Conservation (phyloP, 2,797 vertebrate species). For the Selene dorsalis region DNA sequence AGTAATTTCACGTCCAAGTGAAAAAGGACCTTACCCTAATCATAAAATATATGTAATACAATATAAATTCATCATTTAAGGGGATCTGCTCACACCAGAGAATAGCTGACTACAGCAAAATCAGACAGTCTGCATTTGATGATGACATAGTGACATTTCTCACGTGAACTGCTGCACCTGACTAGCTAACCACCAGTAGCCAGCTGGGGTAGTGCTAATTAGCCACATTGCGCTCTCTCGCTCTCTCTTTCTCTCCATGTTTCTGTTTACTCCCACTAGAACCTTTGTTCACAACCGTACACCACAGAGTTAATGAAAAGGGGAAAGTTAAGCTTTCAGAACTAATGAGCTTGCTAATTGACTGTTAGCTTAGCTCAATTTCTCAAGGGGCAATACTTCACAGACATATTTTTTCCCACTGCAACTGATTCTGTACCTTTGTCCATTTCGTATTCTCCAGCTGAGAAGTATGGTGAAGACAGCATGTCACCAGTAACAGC, state of each 20-base stretch:
- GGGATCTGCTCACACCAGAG: neutral
- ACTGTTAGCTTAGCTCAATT: neutral
- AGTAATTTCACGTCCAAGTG: neutral
- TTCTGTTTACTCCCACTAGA: neutral
- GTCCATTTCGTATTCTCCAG: neutral
- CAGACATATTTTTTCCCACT: neutral
- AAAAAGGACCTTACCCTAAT: neutral
- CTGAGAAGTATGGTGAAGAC: neutral
- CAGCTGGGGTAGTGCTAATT: neutral
- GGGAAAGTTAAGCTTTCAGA: neutral
- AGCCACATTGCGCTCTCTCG: neutral
- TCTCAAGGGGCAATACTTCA: neutral
- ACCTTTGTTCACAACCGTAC: neutral
- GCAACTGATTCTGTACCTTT: neutral
- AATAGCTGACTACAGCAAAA: too few species aligned
- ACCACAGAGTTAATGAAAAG: neutral
- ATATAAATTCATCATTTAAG: neutral
- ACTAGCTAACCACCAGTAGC: neutral
- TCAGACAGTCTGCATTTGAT: neutral
- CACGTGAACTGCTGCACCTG: neutral
- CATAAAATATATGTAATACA: neutral
- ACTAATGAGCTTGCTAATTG: neutral
- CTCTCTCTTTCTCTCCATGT: neutral
- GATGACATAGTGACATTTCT: neutral
- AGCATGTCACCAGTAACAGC: constrained; percentile 5